These are phyloP conservation scores for Epinephelus fuscoguttatus DNA, from an alignment of 2,113 vertebrate genomes.

Conservation along the genomic window DNA sequence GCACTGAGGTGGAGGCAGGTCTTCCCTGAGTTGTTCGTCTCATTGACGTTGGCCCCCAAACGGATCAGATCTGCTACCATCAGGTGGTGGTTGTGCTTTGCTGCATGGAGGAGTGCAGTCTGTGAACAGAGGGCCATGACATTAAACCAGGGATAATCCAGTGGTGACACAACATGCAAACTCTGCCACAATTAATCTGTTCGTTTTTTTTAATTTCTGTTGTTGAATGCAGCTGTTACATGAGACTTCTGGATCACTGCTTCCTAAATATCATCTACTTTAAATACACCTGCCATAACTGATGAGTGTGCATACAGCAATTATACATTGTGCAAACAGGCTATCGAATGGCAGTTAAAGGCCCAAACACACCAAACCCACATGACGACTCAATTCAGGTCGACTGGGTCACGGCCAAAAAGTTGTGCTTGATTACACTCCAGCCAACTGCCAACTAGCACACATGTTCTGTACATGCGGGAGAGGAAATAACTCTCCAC, in stretches of 20 bases:
- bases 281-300: background rate
- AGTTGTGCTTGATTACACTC: too few species aligned
- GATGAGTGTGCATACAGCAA: background rate
- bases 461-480: too few species aligned
- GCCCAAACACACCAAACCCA: too few species aligned
- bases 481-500: too few species aligned
- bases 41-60: constrained; percentile 86
- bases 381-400: too few species aligned
- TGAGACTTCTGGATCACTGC: background rate
- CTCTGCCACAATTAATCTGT: too few species aligned
- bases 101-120: constrained; percentile 89
- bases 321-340: background rate
- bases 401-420: too few species aligned
- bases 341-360: background rate
- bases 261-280: background rate
- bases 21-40: constrained; percentile 82
- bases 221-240: background rate
- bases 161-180: background rate
- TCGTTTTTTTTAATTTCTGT: too few species aligned
- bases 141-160: background rate
- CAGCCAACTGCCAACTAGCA: too few species aligned
- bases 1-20: constrained; percentile 89
- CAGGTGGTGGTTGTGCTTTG: constrained; percentile 88
- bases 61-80: constrained; percentile 88
- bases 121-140: constrained; percentile 51